Base-by-base conservation (phyloP, 1,140 invertebrate genomes). In the Anadara kagoshimensis region DNA sequence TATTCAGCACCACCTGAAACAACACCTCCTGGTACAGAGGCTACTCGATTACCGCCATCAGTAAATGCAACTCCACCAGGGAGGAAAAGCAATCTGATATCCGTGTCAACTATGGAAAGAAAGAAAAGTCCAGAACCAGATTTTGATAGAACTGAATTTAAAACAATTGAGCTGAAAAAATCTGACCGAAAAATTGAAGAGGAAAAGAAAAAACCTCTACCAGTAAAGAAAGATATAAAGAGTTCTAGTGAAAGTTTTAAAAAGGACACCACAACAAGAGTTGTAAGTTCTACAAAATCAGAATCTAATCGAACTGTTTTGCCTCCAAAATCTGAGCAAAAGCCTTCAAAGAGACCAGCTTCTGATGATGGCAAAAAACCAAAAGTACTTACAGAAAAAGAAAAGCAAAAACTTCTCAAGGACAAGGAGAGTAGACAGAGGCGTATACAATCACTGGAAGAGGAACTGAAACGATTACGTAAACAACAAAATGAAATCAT, bases 401-500 rank as follows among this genome's bases (percentile, higher is more conserved):
- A 82, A 45, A 81, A 68, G 58, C 65, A 79, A 22, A 81, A 70
- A 47, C 26, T 84, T 1, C n/a, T 67, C 5, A 77, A 76, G 53
- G 78, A 83, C 29, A 70, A 76, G 22, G 75, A 78, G 45, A 69
- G 79, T 36, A 67, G 72, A 18, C 63, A 76, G 41, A 75, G 76
- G 53, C 65, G 78, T 47, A 49, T 86, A 2, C 62, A 75, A 53
- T 49, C 69, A 41, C 72, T 88, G 56, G 78, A 85, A 73, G 75
- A 69, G 24, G 85, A 86, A 73, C 54, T 84, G 53, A 65, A 66
- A 14, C 82, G 77, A 24, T 77, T 88, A 18, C 68, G 77, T 29
- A 81, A 84, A 67, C 85, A 87, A 61, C 83, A 87, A 61, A 85
- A 85, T 71, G 86, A 87, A 68, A 47, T 87, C 58, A 86, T 87